Percentiles rank a stretch among this genome's conserved stretches.
These are phyloP conservation scores for Petrocephalus microphthalmus DNA, from an alignment of 2,113 vertebrate species.

Conservation along the genomic window DNA sequence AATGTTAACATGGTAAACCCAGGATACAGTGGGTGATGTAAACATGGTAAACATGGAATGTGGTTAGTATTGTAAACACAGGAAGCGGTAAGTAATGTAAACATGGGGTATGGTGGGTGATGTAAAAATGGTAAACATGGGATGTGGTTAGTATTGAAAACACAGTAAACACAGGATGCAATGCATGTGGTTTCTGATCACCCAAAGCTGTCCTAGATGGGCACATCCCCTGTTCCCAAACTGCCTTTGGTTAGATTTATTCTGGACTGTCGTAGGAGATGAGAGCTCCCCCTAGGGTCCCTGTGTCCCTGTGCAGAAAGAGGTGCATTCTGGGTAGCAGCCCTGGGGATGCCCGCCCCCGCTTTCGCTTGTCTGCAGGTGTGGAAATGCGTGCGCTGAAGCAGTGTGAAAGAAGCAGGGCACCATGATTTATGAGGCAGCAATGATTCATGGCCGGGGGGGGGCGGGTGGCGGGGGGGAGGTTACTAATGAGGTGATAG, in stretches of 20 bases:
- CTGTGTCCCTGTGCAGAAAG: constrained; percentile 2
- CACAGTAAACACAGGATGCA: background rate
- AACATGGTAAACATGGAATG: background rate
- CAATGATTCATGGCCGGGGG: constrained; percentile 42
- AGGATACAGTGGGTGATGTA: background rate
- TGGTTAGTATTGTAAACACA: background rate
- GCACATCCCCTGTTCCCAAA: background rate
- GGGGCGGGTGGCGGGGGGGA: constrained; percentile 32
- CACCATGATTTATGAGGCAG: constrained; percentile 52
- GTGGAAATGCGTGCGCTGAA: background rate
- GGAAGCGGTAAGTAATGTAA: background rate
- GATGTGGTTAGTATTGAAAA: background rate
- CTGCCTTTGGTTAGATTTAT: background rate
- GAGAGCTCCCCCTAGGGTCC: background rate
- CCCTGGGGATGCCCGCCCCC: background rate
- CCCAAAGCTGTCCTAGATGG: background rate
- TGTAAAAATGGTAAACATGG: background rate
- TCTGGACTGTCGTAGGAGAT: background rate
- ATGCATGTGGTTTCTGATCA: background rate
- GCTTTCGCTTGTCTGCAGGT: background rate
- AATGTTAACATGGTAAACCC: background rate
- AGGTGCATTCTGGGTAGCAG: background rate
- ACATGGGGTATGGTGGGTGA: background rate
- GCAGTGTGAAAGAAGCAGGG: constrained; percentile 39
- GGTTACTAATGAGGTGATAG: too few species aligned